Evolutionary conservation across 2,888 invertebrate species (phyloP).

Genomic region (Rhorus exstirpatorius): DNA sequence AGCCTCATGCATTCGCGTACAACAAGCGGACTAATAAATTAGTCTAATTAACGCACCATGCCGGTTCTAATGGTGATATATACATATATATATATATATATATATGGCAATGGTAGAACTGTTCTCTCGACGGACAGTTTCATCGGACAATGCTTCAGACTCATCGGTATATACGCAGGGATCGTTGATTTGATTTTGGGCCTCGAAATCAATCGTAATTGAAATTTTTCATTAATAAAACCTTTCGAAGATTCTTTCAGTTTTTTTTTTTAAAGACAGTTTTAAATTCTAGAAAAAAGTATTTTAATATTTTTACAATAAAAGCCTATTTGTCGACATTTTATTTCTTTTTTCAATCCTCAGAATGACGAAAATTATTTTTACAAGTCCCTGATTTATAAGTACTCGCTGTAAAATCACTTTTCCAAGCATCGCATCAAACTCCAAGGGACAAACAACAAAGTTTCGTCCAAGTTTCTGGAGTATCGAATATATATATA

Average conservation of each 20-base stretch:
- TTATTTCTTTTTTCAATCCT: too few relatives aligned
- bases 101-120: slow-evolving; percentile 5
- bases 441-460: slow-evolving; percentile 49
- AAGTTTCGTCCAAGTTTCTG: slow-evolving; percentile 49
- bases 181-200: not conserved
- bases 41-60: slow-evolving; percentile 57
- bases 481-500: slow-evolving; percentile 45
- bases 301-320: too few relatives aligned
- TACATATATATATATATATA: too few relatives aligned
- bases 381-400: not conserved
- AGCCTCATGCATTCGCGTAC: slow-evolving; percentile 25
- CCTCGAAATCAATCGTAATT: too few relatives aligned
- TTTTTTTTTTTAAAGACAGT: too few relatives aligned
- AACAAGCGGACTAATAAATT: slow-evolving; percentile 62
- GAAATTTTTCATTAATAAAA: too few relatives aligned
- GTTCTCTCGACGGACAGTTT: slow-evolving; percentile 18
- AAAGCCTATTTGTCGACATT: too few relatives aligned
- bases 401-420: not conserved
- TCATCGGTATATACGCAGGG: too few relatives aligned
- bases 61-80: slow-evolving; percentile 20
- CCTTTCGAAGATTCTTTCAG: too few relatives aligned
- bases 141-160: slow-evolving; percentile 28
- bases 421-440: not conserved
- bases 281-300: too few relatives aligned
- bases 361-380: not conserved